A percentile compares a stretch with the other conserved stretches of the same genome.
Evolutionary conservation across 2,113 vertebrate species (phyloP).

Genomic region (Cololabis saira): DNA sequence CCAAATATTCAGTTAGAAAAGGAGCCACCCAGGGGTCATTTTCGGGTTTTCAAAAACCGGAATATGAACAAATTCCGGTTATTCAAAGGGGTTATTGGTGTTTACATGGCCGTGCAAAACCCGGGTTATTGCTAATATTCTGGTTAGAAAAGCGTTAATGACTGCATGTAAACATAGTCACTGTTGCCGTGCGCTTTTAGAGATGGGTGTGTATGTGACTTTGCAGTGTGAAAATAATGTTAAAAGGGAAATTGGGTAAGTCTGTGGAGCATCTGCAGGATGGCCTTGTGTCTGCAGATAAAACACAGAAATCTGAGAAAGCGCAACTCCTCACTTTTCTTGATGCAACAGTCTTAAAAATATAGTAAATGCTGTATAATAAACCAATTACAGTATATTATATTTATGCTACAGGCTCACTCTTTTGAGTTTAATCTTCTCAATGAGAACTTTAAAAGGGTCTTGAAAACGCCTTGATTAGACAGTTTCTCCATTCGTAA

Average conservation of each 20-base stretch:
- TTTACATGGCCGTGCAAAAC: no score
- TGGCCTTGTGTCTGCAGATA: slow-evolving; percentile 1
- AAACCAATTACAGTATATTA: slow-evolving; percentile 13
- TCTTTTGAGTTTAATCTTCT: slow-evolving; percentile 22
- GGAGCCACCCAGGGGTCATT: no score
- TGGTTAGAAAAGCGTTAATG: no score
- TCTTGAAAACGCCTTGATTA: slow-evolving; percentile 33
- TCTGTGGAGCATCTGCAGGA: no score
- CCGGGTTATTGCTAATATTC: no score
- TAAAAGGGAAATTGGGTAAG: no score
- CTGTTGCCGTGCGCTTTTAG: slow-evolving; percentile 1
- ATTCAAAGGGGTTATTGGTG: no score
- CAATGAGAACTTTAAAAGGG: slow-evolving; percentile 18
- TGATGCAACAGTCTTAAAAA: slow-evolving; percentile 23
- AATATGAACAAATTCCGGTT: no score
- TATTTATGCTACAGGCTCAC: background rate
- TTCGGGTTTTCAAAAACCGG: no score
- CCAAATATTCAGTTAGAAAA: no score
- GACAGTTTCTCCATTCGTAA: slow-evolving; percentile 34
- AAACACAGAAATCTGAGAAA: slow-evolving; percentile 4
- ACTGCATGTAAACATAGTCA: no score
- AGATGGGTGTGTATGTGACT: slow-evolving; percentile 10
- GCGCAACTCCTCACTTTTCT: slow-evolving; percentile 12
- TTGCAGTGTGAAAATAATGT: slow-evolving; percentile 16
- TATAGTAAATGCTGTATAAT: slow-evolving; percentile 27